Evolutionary conservation across 2,797 vertebrate species (phyloP).

Genomic region (Notoglanidium macrostoma): DNA sequence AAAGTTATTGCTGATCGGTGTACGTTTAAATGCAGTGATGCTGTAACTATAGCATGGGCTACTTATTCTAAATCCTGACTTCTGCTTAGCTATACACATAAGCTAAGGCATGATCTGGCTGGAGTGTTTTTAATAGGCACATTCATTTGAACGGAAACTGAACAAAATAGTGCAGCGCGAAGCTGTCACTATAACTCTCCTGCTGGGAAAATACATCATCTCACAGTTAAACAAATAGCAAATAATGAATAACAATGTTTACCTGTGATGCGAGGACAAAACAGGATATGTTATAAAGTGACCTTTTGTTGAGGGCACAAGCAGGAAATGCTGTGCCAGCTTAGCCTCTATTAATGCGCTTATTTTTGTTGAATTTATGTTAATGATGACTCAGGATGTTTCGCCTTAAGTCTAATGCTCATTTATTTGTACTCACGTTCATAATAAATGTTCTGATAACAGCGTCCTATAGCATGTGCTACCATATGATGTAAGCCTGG

Average conservation of each 20-base stretch:
- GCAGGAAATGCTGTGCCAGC: background rate
- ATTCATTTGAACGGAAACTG: background rate
- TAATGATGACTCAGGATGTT: background rate
- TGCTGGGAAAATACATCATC: background rate
- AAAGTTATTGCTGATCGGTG: too few species aligned
- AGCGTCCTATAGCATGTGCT: background rate
- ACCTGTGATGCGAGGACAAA: background rate
- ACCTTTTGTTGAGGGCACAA: background rate
- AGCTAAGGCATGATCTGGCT: too few species aligned
- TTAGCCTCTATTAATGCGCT: background rate
- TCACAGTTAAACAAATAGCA: background rate
- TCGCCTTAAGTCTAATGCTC: too few species aligned
- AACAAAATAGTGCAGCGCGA: background rate
- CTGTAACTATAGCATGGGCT: too few species aligned
- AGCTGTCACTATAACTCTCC: background rate
- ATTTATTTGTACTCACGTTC: background rate
- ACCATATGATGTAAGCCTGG: background rate
- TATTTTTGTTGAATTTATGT: background rate
- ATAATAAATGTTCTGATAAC: background rate
- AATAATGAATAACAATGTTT: background rate
- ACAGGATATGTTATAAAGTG: background rate
- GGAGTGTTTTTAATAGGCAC: too few species aligned
- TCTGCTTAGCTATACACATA: too few species aligned
- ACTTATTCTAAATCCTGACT: too few species aligned
- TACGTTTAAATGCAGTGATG: too few species aligned